Evolutionary conservation across 2,797 vertebrate genomes (phyloP), one percentile per base, ranked within the genome.

Genomic region (Arrhamphus sclerolepis): DNA sequence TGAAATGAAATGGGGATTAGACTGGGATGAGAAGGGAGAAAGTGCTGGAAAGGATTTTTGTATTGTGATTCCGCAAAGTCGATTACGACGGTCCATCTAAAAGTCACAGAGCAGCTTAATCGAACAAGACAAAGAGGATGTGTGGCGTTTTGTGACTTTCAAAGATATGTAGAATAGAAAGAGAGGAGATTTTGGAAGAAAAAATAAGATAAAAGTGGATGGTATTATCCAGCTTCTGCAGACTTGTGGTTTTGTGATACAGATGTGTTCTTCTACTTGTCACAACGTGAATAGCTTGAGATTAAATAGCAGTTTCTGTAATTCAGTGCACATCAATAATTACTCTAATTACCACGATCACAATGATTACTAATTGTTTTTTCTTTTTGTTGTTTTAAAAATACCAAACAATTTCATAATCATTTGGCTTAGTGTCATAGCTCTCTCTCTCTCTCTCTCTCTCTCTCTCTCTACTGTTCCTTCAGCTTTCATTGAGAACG

Each of bases 401-500:
- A 44, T 46, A 29, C 17, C 28, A 53, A 56, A 70, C 55, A 0
- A 2, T 43, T 31, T 51, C n/a, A 20, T 11, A 22, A 10, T 66
- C 39, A 39, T 31, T 16, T 39, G 7, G 26, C 28, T 16, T 26
- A 4, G 17, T 21, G 16, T 38, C 48, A 52, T 56, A 66, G 54
- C 14, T 26, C 39, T 80, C 46, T 57, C 40, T 6, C 24, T 59
- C 24, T 55, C 46, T 57, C 40, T 6, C 24, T 59, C 24, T 55
- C 16, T 47, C 24, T 63, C 42, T 72, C n/a, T 75, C 39, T 51
- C 51, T 42, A 2, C 76, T 40, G 4, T 42, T 56, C 63, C 68
- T 82, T 80, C 87, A 98, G 96, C 93, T 80, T 91, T 95, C 76
- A 93, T 94, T 86, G 95, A 96, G 87, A 95, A 94, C 87, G 90